phyloP scores from a whole-genome alignment of 2,797 vertebrate genomes.

The Gymnoscopelus braueri region DNA sequence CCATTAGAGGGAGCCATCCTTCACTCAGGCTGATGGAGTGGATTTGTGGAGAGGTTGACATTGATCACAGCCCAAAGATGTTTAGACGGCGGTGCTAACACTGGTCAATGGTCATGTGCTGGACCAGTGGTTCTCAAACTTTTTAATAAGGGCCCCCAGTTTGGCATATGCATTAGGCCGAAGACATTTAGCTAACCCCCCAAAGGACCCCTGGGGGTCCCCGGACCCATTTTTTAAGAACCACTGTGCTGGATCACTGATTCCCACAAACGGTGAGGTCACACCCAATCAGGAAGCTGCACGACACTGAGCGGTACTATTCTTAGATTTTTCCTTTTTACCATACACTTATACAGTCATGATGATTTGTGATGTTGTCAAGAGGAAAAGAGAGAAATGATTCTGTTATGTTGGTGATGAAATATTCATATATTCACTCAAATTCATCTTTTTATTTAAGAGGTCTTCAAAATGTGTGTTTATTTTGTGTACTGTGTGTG shows the following conservation, averaged over 20 bases:
- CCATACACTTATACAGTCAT: neutral
- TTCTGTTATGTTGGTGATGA: neutral
- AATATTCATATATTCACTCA: neutral
- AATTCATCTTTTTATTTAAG: neutral
- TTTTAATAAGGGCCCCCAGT: too few species aligned
- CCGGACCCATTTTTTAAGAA: too few species aligned
- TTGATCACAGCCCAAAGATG: constrained; percentile 71
- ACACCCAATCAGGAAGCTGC: constrained; percentile 15
- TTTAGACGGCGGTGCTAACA: constrained; percentile 64
- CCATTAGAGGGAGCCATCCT: constrained; percentile 60
- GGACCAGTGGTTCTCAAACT: constrained; percentile 19
- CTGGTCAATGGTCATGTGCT: constrained; percentile 71
- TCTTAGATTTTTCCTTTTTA: neutral
- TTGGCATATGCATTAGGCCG: too few species aligned
- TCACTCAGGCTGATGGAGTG: constrained; percentile 52
- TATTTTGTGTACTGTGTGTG: too few species aligned
- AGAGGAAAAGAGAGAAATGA: neutral
- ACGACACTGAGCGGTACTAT: neutral
- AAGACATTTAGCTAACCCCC: too few species aligned
- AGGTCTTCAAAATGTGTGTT: neutral
- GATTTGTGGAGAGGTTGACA: constrained; percentile 70
- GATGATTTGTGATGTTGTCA: constrained; percentile 4
- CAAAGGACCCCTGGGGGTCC: too few species aligned
- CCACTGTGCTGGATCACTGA: neutral
- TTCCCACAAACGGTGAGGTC: constrained; percentile 40